Evolutionary conservation across 2,113 vertebrate genomes (phyloP).

Genomic region (Dissostichus mawsoni): DNA sequence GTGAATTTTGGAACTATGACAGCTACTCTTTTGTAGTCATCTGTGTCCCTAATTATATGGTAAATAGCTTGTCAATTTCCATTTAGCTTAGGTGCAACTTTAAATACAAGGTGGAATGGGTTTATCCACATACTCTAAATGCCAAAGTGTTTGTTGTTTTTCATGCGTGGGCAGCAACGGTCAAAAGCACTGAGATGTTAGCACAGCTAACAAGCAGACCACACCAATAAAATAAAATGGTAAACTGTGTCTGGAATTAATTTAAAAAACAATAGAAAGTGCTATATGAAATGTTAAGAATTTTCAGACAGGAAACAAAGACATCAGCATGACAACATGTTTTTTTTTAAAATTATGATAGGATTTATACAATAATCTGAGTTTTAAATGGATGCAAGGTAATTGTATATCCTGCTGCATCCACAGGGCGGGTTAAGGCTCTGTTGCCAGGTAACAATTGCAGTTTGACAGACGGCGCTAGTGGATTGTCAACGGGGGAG

Average conservation of each 20-base stretch:
- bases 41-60: conserved; percentile 4
- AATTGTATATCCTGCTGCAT: not conserved
- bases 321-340: not conserved
- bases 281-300: not conserved
- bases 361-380: not conserved
- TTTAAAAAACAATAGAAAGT: not conserved
- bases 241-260: not conserved
- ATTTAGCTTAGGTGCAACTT: not conserved
- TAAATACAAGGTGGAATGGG: not conserved
- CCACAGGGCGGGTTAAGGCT: not conserved
- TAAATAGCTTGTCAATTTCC: not conserved
- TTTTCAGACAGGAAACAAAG: not conserved
- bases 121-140: not conserved
- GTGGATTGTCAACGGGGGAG: too few species aligned
- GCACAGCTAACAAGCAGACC: not conserved
- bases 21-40: conserved; percentile 4
- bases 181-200: not conserved
- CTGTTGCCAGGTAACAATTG: conserved; percentile 72
- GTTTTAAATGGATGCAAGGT: not conserved
- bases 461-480: conserved; percentile 2
- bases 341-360: not conserved
- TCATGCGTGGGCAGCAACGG: not conserved
- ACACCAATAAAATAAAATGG: not conserved
- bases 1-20: not conserved
- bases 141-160: not conserved